These are phyloP conservation scores for Xerus inauris DNA, from an alignment of 2,113 vertebrate species.

Conservation along the genomic window DNA sequence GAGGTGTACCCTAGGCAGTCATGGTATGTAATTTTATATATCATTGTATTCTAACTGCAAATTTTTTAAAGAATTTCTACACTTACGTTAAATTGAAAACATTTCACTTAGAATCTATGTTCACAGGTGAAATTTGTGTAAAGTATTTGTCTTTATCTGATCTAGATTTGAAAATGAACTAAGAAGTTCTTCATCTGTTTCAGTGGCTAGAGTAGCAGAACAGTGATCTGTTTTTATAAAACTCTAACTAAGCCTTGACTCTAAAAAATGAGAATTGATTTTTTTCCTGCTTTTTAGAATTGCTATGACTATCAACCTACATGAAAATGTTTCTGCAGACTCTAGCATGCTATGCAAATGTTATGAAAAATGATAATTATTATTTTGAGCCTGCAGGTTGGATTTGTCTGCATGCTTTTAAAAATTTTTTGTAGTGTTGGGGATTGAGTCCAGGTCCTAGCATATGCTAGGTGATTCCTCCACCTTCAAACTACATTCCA, in stretches of 20 bases:
- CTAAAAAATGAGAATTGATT: background rate
- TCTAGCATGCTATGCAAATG: background rate
- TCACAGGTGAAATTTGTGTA: background rate
- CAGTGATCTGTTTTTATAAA: background rate
- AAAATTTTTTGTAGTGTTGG: background rate
- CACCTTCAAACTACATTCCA: background rate
- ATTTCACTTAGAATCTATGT: conserved; percentile 1
- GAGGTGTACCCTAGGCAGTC: background rate
- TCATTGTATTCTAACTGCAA: background rate
- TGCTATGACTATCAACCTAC: background rate
- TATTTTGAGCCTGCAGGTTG: background rate
- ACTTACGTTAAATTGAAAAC: background rate
- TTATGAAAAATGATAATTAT: background rate
- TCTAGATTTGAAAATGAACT: background rate
- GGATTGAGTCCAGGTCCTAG: background rate
- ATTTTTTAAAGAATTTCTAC: background rate
- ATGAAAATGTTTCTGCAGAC: background rate
- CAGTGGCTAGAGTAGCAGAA: background rate
- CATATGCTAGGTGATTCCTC: background rate
- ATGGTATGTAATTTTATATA: background rate
- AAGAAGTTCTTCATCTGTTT: background rate
- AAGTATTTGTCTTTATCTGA: background rate
- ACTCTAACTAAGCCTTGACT: background rate
- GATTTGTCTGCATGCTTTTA: background rate
- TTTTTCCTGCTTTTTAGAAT: background rate